These are phyloP conservation scores for Agrypnia vestita DNA, from an alignment of 1,140 invertebrate genomes.

Conservation along the genomic window DNA sequence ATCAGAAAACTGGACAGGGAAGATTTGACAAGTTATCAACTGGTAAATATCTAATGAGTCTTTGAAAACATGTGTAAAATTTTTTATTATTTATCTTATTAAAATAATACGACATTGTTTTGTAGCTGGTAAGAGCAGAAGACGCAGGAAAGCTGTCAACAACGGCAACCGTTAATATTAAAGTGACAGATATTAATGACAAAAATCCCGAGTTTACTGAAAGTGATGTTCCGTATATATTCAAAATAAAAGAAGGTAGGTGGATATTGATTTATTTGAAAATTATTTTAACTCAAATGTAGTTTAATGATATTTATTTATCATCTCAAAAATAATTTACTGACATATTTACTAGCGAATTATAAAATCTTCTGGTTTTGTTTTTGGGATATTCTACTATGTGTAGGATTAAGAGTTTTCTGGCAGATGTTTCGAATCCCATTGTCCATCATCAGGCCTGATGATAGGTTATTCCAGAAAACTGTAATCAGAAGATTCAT, in stretches of 20 bases:
- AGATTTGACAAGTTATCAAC: constrained; percentile 87
- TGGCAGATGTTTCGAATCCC: too few species aligned
- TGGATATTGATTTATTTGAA: background rate
- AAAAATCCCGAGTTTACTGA: constrained; percentile 89
- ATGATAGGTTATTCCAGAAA: too few species aligned
- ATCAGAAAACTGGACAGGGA: constrained; percentile 89
- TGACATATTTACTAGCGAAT: too few species aligned
- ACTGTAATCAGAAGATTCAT: too few species aligned
- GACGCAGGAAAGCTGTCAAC: constrained; percentile 87
- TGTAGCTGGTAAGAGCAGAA: constrained; percentile 86
- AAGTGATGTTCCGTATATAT: constrained; percentile 80
- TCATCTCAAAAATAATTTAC: too few species aligned
- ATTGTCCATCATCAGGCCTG: too few species aligned
- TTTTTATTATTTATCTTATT: too few species aligned
- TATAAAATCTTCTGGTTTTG: too few species aligned
- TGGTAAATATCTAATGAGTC: constrained; percentile 72
- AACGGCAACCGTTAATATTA: constrained; percentile 89
- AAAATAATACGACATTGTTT: constrained; percentile 37
- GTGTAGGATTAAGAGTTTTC: too few species aligned
- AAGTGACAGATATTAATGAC: constrained; percentile 92
- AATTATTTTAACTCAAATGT: background rate
- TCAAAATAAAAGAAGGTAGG: constrained; percentile 86
- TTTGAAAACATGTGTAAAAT: too few species aligned
- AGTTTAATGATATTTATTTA: too few species aligned
- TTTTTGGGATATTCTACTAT: too few species aligned